Evolutionary conservation across 2,113 vertebrate species (phyloP), one percentile per base, ranked within the genome.

Genomic region (Mustela lutreola): DNA sequence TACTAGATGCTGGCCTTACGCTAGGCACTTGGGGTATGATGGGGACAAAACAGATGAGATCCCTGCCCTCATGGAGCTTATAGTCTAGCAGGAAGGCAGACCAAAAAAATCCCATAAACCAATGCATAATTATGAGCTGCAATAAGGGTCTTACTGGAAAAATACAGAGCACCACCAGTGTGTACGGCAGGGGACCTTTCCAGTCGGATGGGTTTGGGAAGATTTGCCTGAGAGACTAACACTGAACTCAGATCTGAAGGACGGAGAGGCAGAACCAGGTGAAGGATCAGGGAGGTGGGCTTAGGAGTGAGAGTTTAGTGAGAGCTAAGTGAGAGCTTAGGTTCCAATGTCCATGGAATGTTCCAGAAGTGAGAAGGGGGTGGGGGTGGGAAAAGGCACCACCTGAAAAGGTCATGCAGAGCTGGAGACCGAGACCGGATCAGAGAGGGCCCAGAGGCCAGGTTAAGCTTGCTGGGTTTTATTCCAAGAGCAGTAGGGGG

Each of bases 21-120:
- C 83, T 56, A 82, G 79, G 33, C 62, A 87, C 85, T 75, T 48
- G 67, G 78, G 62, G 63, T 63, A n/a, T 0, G 9, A 63, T 58
- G 67, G n/a, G 28, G 70, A 94, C 75, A 83, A 93, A 90, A 90
- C 36, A 91, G 60, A 65, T 39, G 39, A 95, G 33, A 58, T 86
- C 86, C 92, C 82, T 91, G 92, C 70, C 90, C 53, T 86, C 31
- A n/a, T 12, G 42, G 75, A 75, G 63, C 71, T 75, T 79, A 56
- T 0, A 71, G 70, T 91, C 58, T 87, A 89, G 50, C 21, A 9
- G 65, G 22, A 92, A 95, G 92, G 85, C 65, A 93, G 45, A 89
- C 24, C 24, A 39, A 84, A 89, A 60, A 36, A 81, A 50, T 81
- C 65, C 80, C 75, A 18, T 78, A 67, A 65, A 53, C 24, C 63